Base-by-base conservation (phyloP, 2,888 invertebrate genomes). In the Blastobasis lacticolella region DNA sequence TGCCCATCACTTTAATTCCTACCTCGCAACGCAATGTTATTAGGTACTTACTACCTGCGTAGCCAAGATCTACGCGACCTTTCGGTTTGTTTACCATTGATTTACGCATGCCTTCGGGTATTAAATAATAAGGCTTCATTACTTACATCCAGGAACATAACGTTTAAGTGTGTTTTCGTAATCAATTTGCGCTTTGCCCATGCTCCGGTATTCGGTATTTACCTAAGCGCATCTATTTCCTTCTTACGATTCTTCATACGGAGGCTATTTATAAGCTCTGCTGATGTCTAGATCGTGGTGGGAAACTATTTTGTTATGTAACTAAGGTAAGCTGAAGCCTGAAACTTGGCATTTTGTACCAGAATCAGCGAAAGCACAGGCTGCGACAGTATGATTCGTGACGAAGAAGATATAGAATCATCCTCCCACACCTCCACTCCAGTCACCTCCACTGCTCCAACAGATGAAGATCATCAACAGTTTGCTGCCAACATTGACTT, bases 401-500 rank as follows among this genome's bases (percentile, higher is more conserved):
- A 73, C 1, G 75, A 78, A 0, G 79, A 72, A 1, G 71, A 69
- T 23, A 42, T 60, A 37, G 70, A 70, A 0, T 51, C 63, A 10
- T 56, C 57, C 1, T 42, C 57, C 0, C 57, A 56, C 49, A 37
- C 55, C 37, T 62, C 57, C 8, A 55, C 57, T 48, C 8, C 47
- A 38, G 57, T 65, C 38, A 60, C 66, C 4, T 70, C 71, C 55
- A 65, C 58, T 10, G 62, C 58, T 4, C 64, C 63, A 0, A 63
- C 76, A 0, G 80, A 81, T 10, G 76, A 78, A 38, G 68, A 67
- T 7, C 23, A 23, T 23, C 23, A 23, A 23, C 75, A 75, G 57
- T 81, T 84, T 51, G 71, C 75, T n/a, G 73, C 78, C 8, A 85
- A 83, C 53, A 81, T 84, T 46, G 86, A 86, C 55, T 66, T 80